Conservation (phyloP, 1,140 invertebrate genomes). For the Bathynomus jamesi region DNA sequence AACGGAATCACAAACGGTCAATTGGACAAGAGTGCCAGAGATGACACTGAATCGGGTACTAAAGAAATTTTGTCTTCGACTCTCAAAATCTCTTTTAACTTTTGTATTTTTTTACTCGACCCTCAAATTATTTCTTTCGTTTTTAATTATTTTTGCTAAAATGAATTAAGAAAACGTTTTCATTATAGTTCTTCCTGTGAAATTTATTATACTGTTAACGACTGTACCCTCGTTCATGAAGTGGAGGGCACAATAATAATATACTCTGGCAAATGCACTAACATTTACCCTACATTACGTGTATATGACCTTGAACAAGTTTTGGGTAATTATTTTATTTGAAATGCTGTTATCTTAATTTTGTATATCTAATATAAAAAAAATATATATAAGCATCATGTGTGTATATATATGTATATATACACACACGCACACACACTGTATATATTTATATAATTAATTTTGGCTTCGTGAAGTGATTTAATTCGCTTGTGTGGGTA, state of each 20-base stretch:
- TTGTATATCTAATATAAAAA: no score
- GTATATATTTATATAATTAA: no score
- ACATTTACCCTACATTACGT: no score
- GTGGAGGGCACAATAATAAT: no score
- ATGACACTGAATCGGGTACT: neutral
- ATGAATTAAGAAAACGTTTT: neutral
- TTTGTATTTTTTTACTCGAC: neutral
- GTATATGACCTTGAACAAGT: no score
- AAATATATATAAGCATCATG: no score
- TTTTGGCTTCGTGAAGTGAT: slow-evolving; percentile 6
- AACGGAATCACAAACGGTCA: neutral
- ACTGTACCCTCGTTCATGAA: no score
- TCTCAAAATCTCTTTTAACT: neutral
- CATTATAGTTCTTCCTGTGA: neutral
- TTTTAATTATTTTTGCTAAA: neutral
- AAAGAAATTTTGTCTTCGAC: neutral
- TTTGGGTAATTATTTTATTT: no score
- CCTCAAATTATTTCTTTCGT: neutral
- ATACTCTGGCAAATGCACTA: no score
- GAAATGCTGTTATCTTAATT: no score
- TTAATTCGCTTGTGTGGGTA: neutral
- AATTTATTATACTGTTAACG: neutral
- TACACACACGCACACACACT: no score
- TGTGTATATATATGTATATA: no score
- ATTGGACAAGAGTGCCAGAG: neutral